phyloP scores from a whole-genome alignment of 2,888 invertebrate genomes.

The Drosophila koepferae region DNA sequence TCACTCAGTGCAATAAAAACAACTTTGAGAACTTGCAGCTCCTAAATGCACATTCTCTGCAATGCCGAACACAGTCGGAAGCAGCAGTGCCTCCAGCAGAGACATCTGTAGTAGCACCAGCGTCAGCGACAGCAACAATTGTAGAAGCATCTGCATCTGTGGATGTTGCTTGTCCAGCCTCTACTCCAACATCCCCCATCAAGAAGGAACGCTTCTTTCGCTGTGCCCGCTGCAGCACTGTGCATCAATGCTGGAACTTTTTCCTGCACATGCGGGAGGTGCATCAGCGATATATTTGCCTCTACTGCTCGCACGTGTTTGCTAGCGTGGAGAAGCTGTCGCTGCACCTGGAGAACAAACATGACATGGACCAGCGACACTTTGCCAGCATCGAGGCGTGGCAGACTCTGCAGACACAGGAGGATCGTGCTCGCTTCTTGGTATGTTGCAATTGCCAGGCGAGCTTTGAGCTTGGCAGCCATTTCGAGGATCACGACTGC shows the following conservation, averaged over 20 bases:
- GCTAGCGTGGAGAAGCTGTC: slow-evolving; percentile 92
- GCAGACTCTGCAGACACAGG: slow-evolving; percentile 86
- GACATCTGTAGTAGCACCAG: slow-evolving; percentile 76
- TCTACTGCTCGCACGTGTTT: slow-evolving; percentile 94
- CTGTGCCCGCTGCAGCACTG: slow-evolving; percentile 93
- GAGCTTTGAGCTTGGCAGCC: slow-evolving; percentile 91
- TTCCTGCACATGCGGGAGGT: slow-evolving; percentile 94
- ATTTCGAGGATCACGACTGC: slow-evolving; percentile 91
- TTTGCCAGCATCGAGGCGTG: slow-evolving; percentile 87
- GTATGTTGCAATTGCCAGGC: slow-evolving; percentile 93
- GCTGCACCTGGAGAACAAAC: slow-evolving; percentile 91
- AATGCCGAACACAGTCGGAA: slow-evolving; percentile 84
- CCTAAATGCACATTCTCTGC: slow-evolving; percentile 89
- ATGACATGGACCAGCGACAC: slow-evolving; percentile 90
- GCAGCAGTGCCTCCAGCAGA: slow-evolving; percentile 57
- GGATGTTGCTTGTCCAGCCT: not conserved
- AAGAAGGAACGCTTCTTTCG: slow-evolving; percentile 89
- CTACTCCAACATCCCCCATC: not conserved
- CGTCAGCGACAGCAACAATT: slow-evolving; percentile 26
- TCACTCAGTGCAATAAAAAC: slow-evolving; percentile 87
- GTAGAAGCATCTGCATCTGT: not conserved
- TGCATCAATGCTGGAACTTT: slow-evolving; percentile 94
- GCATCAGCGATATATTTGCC: slow-evolving; percentile 92
- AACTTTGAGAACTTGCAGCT: slow-evolving; percentile 89
- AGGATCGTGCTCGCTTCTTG: slow-evolving; percentile 87